phyloP scores from a whole-genome alignment of 2,888 invertebrate species.

The Petrophora chlorosata region DNA sequence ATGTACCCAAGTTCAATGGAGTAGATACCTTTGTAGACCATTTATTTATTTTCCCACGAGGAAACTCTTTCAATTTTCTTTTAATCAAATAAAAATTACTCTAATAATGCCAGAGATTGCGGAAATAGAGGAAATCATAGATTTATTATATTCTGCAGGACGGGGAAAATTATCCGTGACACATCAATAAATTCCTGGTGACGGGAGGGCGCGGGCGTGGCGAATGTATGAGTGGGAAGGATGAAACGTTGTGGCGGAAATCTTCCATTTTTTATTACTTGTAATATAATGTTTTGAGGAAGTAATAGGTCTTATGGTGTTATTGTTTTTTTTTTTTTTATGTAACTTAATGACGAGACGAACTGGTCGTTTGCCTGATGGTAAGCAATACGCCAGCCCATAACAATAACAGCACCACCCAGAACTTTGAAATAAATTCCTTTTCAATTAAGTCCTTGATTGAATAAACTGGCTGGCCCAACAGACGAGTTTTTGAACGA shows the following conservation, averaged over 20 bases:
- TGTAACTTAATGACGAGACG: too few relatives aligned
- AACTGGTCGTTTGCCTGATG: too few relatives aligned
- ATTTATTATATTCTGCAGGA: slow-evolving; percentile 10
- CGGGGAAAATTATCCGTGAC: slow-evolving; percentile 21
- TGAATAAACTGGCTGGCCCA: too few relatives aligned
- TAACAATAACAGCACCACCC: too few relatives aligned
- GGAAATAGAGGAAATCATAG: slow-evolving; percentile 16
- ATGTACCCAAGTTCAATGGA: too few relatives aligned
- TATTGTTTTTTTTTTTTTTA: too few relatives aligned
- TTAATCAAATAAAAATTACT: slow-evolving; percentile 3
- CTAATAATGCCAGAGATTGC: slow-evolving; percentile 10
- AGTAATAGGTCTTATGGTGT: not conserved
- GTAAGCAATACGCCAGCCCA: too few relatives aligned
- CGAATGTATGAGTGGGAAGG: slow-evolving; percentile 59
- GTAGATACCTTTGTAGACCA: not conserved
- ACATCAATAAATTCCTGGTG: slow-evolving; percentile 11
- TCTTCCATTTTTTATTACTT: not conserved
- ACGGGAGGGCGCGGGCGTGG: slow-evolving; percentile 39
- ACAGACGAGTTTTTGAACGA: too few relatives aligned
- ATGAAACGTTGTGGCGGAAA: not conserved
- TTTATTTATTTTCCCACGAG: slow-evolving; percentile 5
- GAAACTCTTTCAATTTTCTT: slow-evolving; percentile 11
- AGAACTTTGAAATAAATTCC: too few relatives aligned
- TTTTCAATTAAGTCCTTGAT: too few relatives aligned
- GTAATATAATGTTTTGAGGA: not conserved